phyloP scores from a whole-genome alignment of 2,797 vertebrate species.

The Alfaro cultratus region DNA sequence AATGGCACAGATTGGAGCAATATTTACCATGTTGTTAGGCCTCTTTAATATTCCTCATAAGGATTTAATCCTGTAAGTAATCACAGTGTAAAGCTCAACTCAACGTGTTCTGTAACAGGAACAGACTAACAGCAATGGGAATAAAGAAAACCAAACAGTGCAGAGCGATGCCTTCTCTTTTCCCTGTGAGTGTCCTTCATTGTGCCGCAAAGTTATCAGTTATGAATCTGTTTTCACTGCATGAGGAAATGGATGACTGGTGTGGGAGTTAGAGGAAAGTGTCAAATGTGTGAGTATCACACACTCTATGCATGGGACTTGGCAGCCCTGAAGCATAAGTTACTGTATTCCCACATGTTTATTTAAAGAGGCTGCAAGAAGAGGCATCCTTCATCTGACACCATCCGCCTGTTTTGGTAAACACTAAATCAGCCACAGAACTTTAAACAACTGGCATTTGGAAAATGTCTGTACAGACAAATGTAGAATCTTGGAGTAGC shows the following conservation, averaged over 20 bases:
- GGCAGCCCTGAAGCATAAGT: conserved; percentile 15
- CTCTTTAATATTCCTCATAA: not conserved
- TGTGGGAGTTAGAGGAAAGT: conserved; percentile 11
- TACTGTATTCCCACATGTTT: conserved; percentile 15
- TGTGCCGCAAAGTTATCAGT: conserved; percentile 14
- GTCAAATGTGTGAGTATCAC: conserved; percentile 17
- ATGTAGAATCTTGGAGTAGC: not conserved
- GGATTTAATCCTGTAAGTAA: not conserved
- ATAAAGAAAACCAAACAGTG: not conserved
- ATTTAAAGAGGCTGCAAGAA: conserved; percentile 9
- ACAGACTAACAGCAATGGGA: conserved; percentile 5
- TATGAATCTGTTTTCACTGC: conserved; percentile 11
- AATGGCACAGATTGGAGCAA: not conserved
- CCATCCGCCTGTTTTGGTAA: not conserved
- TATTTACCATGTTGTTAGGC: not conserved
- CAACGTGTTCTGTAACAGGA: not conserved
- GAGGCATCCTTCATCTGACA: conserved; percentile 11
- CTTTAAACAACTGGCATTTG: not conserved
- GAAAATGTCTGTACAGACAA: not conserved
- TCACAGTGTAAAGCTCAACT: conserved; percentile 8
- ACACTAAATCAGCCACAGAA: not conserved
- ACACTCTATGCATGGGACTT: conserved; percentile 4
- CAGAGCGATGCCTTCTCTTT: not conserved
- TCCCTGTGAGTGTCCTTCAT: not conserved
- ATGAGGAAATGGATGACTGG: conserved; percentile 10